Conservation (phyloP, 2,797 vertebrate species). For the Acipenser oxyrinchus region DNA sequence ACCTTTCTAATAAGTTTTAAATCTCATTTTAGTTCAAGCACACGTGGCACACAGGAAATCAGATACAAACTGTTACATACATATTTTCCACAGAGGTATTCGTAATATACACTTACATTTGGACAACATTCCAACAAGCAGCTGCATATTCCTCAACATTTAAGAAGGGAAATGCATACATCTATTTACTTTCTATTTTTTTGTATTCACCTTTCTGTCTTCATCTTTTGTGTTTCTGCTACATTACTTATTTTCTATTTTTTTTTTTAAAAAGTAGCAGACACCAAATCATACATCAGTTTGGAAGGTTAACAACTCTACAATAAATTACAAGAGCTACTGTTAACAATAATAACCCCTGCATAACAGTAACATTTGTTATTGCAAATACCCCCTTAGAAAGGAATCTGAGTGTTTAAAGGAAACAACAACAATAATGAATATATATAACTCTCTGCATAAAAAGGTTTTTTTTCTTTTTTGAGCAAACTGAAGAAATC, state of each 20-base stretch:
- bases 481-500: too few relatives aligned
- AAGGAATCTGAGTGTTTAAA: too few relatives aligned
- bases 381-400: conserved; percentile 5
- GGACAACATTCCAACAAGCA: conserved; percentile 12
- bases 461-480: too few relatives aligned
- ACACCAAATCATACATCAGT: background rate
- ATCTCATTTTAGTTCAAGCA: too few relatives aligned
- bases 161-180: background rate
- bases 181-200: background rate
- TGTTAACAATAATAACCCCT: conserved; percentile 1
- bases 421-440: too few relatives aligned
- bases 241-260: background rate
- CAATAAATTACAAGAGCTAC: conserved; percentile 3
- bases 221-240: conserved; percentile 7
- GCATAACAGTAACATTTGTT: conserved; percentile 3
- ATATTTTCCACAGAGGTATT: conserved; percentile 8
- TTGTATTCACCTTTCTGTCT: too few relatives aligned
- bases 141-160: conserved; percentile 5
- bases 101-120: conserved; percentile 1
- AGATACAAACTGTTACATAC: conserved; percentile 5
- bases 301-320: conserved; percentile 3
- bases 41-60: background rate
- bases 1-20: too few relatives aligned
- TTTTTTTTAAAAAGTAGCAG: background rate
- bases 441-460: too few relatives aligned